phyloP scores from a whole-genome alignment of 37 sponge, comb jelly and placozoan species.

The Beroe ovata region DNA sequence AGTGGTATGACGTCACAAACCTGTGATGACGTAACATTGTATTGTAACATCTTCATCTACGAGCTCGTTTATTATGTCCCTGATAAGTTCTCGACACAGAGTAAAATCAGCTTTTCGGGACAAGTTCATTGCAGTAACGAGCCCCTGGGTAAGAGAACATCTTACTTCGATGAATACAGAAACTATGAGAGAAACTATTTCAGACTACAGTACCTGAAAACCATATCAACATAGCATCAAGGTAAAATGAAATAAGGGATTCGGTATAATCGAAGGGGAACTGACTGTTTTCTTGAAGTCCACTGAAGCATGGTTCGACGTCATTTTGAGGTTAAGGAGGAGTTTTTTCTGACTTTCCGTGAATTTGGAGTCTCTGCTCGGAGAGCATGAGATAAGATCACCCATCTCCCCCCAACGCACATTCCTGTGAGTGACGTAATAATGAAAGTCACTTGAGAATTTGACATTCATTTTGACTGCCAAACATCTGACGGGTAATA shows the following conservation, averaged over 20 bases:
- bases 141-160: too few species aligned
- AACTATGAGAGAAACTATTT: too few species aligned
- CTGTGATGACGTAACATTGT: background rate
- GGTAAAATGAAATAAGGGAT: too few species aligned
- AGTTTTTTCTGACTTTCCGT: slow-evolving; percentile 1
- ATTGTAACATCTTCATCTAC: background rate
- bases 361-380: background rate
- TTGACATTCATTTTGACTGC: too few species aligned
- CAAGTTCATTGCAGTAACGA: background rate
- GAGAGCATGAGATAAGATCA: background rate
- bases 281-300: slow-evolving; percentile 37
- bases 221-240: too few species aligned
- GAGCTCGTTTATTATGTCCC: background rate
- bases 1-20: too few species aligned
- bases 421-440: background rate
- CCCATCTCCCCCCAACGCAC: background rate
- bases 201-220: too few species aligned
- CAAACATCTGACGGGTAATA: too few species aligned
- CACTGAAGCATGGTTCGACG: background rate
- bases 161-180: too few species aligned
- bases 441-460: too few species aligned
- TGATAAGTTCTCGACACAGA: background rate
- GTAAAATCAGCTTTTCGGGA: background rate
- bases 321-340: background rate
- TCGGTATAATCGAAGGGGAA: too few species aligned